A percentile compares a stretch with the other conserved stretches of the same genome.
phyloP scores from a whole-genome alignment of 2,888 invertebrate species.

The Catonia carolina region DNA sequence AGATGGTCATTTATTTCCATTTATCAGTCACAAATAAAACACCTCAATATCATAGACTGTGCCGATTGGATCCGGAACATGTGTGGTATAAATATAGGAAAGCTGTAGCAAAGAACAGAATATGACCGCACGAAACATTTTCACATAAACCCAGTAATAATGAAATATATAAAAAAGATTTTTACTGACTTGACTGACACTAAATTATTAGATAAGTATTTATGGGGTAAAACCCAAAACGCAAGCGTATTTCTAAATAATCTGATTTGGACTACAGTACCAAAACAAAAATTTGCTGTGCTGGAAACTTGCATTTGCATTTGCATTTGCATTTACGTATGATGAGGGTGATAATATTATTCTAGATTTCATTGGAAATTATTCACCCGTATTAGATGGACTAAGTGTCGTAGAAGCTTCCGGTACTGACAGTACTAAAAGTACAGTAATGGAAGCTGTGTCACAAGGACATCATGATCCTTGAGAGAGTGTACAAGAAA shows the following conservation, averaged over 20 bases:
- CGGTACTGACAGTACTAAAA: too few species aligned
- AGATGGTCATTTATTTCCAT: constrained; percentile 36
- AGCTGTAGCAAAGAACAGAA: constrained; percentile 16
- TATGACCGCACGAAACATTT: constrained; percentile 11
- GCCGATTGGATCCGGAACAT: constrained; percentile 30
- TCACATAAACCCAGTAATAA: constrained; percentile 23
- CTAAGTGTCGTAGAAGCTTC: too few species aligned
- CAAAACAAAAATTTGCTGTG: constrained; percentile 7
- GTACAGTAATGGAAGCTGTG: too few species aligned
- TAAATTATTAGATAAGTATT: constrained; percentile 1
- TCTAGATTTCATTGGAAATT: too few species aligned
- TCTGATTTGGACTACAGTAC: constrained; percentile 11
- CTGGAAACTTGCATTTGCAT: too few species aligned
- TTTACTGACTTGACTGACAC: constrained; percentile 7
- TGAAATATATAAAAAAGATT: constrained; percentile 9
- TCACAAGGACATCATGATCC: too few species aligned
- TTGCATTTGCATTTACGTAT: too few species aligned
- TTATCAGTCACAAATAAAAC: constrained; percentile 32
- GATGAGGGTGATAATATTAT: too few species aligned
- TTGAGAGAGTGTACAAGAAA: too few species aligned
- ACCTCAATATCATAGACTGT: constrained; percentile 30
- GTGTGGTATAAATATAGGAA: constrained; percentile 31
- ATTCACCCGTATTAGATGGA: too few species aligned
- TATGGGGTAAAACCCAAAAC: neutral
- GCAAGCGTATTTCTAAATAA: constrained; percentile 7